Percentiles rank a stretch among this genome's conserved stretches.
These are phyloP conservation scores for Nebria brevicollis DNA, from an alignment of 2,888 invertebrate genomes.

Conservation along the genomic window DNA sequence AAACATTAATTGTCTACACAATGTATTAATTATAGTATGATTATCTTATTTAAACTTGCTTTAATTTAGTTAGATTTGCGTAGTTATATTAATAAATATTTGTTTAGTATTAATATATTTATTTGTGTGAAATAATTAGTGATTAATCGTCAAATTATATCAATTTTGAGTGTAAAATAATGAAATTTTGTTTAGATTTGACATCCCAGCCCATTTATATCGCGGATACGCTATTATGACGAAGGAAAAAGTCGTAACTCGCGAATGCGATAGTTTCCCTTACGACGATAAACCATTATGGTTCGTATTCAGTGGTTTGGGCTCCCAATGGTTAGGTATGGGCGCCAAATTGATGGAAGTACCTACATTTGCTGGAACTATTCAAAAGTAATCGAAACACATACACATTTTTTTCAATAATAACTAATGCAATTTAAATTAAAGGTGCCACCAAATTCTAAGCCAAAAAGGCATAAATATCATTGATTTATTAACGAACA, in stretches of 20 bases:
- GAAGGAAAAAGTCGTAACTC: slow-evolving; percentile 29
- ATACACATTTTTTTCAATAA: background rate
- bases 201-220: slow-evolving; percentile 38
- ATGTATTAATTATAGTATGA: too few relatives aligned
- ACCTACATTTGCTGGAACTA: slow-evolving; percentile 77
- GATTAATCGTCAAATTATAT: background rate
- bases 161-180: background rate
- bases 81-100: too few relatives aligned
- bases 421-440: background rate
- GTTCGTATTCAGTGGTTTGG: slow-evolving; percentile 90
- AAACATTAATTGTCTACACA: too few relatives aligned
- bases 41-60: too few relatives aligned
- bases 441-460: slow-evolving; percentile 70
- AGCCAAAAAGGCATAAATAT: slow-evolving; percentile 74
- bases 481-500: slow-evolving; percentile 69
- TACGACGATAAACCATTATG: slow-evolving; percentile 40
- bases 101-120: background rate
- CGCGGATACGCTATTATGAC: slow-evolving; percentile 34
- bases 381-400: slow-evolving; percentile 64
- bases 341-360: slow-evolving; percentile 79
- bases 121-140: background rate
- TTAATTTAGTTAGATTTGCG: too few relatives aligned
- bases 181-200: slow-evolving; percentile 21
- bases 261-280: slow-evolving; percentile 27
- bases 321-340: slow-evolving; percentile 89